These are phyloP conservation scores for Callithrix jacchus DNA, from an alignment of 2,113 vertebrate species.

Conservation along the genomic window DNA sequence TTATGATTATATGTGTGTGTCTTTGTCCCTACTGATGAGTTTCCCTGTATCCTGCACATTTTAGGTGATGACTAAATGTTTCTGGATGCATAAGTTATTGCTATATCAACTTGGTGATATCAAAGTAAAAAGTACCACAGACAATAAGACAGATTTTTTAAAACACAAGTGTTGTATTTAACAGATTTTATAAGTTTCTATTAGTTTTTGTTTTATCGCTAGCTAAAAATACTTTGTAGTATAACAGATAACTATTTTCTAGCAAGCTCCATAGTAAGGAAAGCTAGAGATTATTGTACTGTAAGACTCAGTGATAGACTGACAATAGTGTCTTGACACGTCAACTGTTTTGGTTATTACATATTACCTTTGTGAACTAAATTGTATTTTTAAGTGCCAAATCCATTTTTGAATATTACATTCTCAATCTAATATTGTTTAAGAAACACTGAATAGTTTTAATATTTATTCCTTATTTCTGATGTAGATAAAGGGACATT, in stretches of 20 bases:
- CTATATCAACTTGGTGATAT: not conserved
- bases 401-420: not conserved
- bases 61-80: not conserved
- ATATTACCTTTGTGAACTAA: not conserved
- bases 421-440: not conserved
- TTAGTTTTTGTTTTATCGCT: not conserved
- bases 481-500: not conserved
- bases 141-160: not conserved
- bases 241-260: not conserved
- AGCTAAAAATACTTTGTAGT: not conserved
- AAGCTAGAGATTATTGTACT: not conserved
- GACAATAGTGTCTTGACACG: slow-evolving; percentile 40
- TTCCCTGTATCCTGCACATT: not conserved
- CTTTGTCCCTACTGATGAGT: not conserved
- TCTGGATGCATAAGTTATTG: not conserved
- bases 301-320: not conserved
- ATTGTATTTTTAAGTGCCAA: slow-evolving; percentile 43
- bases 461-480: not conserved
- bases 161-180: not conserved
- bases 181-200: not conserved
- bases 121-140: not conserved
- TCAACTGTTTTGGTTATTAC: slow-evolving; percentile 16
- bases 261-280: not conserved
- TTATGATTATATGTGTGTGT: not conserved
- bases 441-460: not conserved